Evolutionary conservation across 1,140 invertebrate genomes (phyloP).

Genomic region (Drosophila funebris): DNA sequence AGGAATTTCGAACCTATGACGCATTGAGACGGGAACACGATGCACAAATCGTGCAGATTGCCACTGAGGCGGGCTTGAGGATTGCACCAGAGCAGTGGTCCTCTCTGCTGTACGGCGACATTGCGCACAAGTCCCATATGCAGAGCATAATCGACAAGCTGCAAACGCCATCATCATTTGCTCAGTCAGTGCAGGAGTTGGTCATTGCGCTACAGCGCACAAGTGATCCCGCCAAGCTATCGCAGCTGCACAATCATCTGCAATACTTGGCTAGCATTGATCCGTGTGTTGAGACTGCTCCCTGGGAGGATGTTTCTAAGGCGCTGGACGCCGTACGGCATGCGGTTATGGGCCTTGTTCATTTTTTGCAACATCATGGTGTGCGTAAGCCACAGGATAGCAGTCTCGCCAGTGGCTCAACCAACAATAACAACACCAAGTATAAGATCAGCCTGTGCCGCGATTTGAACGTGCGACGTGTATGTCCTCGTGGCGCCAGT

Average conservation of each 20-base stretch:
- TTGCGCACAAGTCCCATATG: constrained; percentile 98
- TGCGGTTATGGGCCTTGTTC: constrained; percentile 93
- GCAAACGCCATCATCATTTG: constrained; percentile 95
- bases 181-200: constrained; percentile 95
- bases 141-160: constrained; percentile 98
- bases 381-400: constrained; percentile 86
- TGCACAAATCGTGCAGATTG: constrained; percentile 99
- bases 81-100: constrained; percentile 99
- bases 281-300: constrained; percentile 86
- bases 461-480: constrained; percentile 90
- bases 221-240: constrained; percentile 93
- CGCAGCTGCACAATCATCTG: constrained; percentile 90
- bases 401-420: constrained; percentile 84
- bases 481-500: constrained; percentile 92
- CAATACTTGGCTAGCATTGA: constrained; percentile 95
- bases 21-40: constrained; percentile 97
- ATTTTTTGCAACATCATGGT: constrained; percentile 93
- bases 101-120: constrained; percentile 97
- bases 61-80: constrained; percentile 97
- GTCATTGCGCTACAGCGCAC: constrained; percentile 96
- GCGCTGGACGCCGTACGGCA: constrained; percentile 92
- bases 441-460: constrained; percentile 97
- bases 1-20: constrained; percentile 98
- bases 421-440: constrained; percentile 88
- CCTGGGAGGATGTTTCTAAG: constrained; percentile 90